Evolutionary conservation across 2,888 invertebrate species (phyloP).

Genomic region (Pristionchus entomophagus): DNA sequence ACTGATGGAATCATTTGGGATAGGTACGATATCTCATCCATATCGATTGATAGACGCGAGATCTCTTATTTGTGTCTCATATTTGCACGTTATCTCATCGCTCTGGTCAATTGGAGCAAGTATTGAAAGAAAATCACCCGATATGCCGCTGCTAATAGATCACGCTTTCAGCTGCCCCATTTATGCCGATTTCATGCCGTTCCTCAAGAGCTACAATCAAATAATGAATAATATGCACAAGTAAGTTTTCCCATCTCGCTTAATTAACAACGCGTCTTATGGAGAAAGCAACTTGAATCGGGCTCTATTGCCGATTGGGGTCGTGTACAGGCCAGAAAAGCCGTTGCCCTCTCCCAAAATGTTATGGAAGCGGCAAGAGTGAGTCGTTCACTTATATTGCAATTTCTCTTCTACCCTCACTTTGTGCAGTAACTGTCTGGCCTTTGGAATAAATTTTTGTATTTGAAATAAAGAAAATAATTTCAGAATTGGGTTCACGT

Average conservation of each 20-base stretch:
- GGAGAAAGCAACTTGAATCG: neutral
- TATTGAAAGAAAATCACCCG: no score
- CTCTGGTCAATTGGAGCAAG: no score
- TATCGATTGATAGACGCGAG: no score
- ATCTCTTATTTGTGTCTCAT: no score
- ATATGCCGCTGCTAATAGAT: no score
- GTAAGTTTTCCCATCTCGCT: neutral
- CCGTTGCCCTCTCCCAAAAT: neutral
- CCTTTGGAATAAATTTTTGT: neutral
- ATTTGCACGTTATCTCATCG: no score
- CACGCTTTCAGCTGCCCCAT: neutral
- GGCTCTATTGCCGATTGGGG: neutral
- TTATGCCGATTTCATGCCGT: slow-evolving; percentile 16
- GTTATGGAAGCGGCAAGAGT: slow-evolving; percentile 18
- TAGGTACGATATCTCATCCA: slow-evolving; percentile 20
- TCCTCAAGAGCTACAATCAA: slow-evolving; percentile 10
- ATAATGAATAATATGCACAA: slow-evolving; percentile 21
- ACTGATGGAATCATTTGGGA: slow-evolving; percentile 36
- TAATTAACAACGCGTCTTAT: neutral
- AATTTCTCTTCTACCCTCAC: neutral
- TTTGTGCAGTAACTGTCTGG: neutral
- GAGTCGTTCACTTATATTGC: neutral
- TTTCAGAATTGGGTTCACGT: slow-evolving; percentile 2
- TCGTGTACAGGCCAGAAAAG: neutral
- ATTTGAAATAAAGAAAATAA: neutral